Evolutionary conservation across 2,113 vertebrate genomes (phyloP).

Genomic region (Butorides virescens): DNA sequence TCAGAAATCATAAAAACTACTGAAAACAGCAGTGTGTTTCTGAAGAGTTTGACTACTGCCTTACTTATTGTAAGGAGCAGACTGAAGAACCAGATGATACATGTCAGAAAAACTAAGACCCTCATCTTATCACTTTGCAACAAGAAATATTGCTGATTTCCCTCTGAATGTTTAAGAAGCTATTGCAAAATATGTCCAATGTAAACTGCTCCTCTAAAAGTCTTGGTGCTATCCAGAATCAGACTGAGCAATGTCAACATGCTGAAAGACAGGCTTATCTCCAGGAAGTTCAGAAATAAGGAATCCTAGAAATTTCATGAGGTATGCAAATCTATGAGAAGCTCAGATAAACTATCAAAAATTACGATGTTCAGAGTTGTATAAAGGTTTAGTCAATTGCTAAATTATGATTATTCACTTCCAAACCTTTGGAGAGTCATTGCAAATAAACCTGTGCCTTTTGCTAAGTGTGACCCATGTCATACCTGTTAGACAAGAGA

Average conservation of each 20-base stretch:
- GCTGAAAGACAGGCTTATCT: not conserved
- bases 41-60: not conserved
- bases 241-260: not conserved
- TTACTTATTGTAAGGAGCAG: not conserved
- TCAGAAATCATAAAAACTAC: not conserved
- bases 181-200: not conserved
- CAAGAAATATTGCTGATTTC: slow-evolving; percentile 7
- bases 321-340: not conserved
- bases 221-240: not conserved
- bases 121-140: not conserved
- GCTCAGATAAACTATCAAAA: not conserved
- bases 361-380: not conserved
- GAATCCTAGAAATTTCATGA: not conserved
- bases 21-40: not conserved
- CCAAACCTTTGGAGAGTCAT: not conserved
- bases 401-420: not conserved
- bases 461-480: not conserved
- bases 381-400: not conserved
- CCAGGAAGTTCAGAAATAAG: not conserved
- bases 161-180: not conserved
- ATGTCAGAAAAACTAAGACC: not conserved
- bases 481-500: not conserved
- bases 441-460: not conserved
- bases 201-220: not conserved
- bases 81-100: not conserved